Evolutionary conservation across 2,113 vertebrate genomes (phyloP), one percentile per base, ranked within the genome.

Genomic region (Halichoeres trimaculatus): DNA sequence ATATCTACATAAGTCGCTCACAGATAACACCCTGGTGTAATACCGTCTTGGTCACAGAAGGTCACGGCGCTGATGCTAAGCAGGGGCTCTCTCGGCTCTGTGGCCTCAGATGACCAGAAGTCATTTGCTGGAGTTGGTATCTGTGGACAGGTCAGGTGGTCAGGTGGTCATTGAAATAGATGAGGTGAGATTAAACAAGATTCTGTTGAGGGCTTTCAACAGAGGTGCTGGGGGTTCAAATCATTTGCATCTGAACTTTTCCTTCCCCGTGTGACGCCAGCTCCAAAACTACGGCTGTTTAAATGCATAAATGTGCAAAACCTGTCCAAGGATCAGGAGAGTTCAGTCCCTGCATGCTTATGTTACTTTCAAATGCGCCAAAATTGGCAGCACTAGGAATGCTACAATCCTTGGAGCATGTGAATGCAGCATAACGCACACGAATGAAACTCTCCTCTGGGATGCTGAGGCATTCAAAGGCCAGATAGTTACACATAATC

Each of bases 1-100:
- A 83, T 76, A 83, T 81, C 62, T 78, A 66, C 75, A 67, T 66
- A 60, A 70, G 70, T 83, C 20, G 50, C 65, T 58, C 14, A 34
- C 70, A 41, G 72, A 70, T 78, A 65, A 72, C 30, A 68, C 34
- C 3, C 66, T 24, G 63, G 26, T 41, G 40, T 76, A 70, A 83
- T 67, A 63, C 41, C 55, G 56, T 45, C 57, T 70, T 71, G 65
- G 77, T 51, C 77, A 51, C 70, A 54, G 55, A 75, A 83, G 74
- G 77, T 87, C 77, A 73, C 34, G 11, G 55, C 65, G n/a, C 63
- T 17, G 59, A 62, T 8, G 16, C 69, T 54, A 24, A 43, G 6
- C 22, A 52, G 35, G 0, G 11, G 20, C 17, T 52, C 14, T 24
- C 52, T 51, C 63, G 35, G 53, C 52, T 54, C 45, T 23, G 62